Evolutionary conservation across 2,797 vertebrate genomes (phyloP), one percentile per base, ranked within the genome.

Genomic region (Acrossocheilus wenchowensis): DNA sequence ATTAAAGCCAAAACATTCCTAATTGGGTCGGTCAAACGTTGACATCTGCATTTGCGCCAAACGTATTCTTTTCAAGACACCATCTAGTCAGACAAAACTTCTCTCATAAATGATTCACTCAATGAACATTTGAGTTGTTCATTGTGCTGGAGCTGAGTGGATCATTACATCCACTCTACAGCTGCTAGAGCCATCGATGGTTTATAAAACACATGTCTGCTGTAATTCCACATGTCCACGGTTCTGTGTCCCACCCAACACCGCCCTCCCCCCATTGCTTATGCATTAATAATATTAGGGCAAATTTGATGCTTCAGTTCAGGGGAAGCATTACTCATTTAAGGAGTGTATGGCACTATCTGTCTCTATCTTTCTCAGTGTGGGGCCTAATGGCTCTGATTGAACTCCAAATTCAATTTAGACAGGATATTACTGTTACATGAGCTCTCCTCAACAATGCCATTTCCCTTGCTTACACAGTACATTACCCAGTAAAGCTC

Each of bases 391-490:
- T 97, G 96, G 96, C 95, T 94, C 94, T 96, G 96, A 98, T 97
- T 98, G 97, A 97, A 97, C 96, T 95, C 96, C 95, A 97, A 98
- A 98, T 98, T 97, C 96, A 96, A 98, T 97, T 97, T 97, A 94
- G 95, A 96, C 96, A 97, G 96, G 97, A 98, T 97, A 97, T 98
- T 97, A 96, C 96, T 95, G 95, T 96, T 97, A 97, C 96, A 97
- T 95, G 96, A 97, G 97, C 96, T 96, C 96, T 96, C 95, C 95
- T 96, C 95, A 96, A 96, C 97, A 96, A 95, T 96, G 95, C 96
- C 93, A 97, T 97, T 97, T 97, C 96, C 96, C 95, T 96, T 95
- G 93, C 96, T 96, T 96, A 95, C 95, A 96, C 96, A 96, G 96
- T 95, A 96, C 96, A 96, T 97, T 97, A 96, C 94, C 94, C 95